These are phyloP conservation scores for Poicephalus meyeri DNA, from an alignment of 2,113 vertebrate species.

Conservation along the genomic window DNA sequence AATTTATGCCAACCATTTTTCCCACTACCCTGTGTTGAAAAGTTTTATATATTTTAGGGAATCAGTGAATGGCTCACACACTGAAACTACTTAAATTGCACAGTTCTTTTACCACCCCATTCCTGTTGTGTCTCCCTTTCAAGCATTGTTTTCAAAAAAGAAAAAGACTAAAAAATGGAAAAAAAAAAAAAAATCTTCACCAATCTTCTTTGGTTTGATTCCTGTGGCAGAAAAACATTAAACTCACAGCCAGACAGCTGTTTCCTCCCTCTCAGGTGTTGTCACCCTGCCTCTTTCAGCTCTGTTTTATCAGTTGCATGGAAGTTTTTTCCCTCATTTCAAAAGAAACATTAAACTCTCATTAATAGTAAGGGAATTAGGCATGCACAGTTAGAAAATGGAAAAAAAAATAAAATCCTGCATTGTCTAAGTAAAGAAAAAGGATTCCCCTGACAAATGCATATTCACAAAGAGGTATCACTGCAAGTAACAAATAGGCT, in stretches of 20 bases:
- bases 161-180: not conserved
- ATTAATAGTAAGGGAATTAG: slow-evolving; percentile 66
- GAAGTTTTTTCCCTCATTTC: slow-evolving; percentile 24
- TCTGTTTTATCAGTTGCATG: slow-evolving; percentile 21
- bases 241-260: slow-evolving; percentile 15
- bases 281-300: slow-evolving; percentile 7
- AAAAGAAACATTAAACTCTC: slow-evolving; percentile 56
- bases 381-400: slow-evolving; percentile 22
- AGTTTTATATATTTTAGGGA: slow-evolving; percentile 17
- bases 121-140: not conserved
- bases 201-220: not conserved
- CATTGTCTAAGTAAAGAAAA: slow-evolving; percentile 52
- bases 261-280: not conserved
- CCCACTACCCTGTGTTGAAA: not conserved
- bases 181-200: not conserved
- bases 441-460: slow-evolving; percentile 54
- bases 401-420: not conserved
- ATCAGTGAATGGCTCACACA: not conserved
- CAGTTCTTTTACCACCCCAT: not conserved
- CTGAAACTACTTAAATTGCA: not conserved
- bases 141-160: not conserved
- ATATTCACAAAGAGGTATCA: slow-evolving; percentile 63
- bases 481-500: slow-evolving; percentile 37
- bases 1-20: not conserved
- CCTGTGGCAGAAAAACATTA: slow-evolving; percentile 16